Base-by-base conservation (phyloP, 2,797 vertebrate genomes). In the Odontamblyopus rebecca region DNA sequence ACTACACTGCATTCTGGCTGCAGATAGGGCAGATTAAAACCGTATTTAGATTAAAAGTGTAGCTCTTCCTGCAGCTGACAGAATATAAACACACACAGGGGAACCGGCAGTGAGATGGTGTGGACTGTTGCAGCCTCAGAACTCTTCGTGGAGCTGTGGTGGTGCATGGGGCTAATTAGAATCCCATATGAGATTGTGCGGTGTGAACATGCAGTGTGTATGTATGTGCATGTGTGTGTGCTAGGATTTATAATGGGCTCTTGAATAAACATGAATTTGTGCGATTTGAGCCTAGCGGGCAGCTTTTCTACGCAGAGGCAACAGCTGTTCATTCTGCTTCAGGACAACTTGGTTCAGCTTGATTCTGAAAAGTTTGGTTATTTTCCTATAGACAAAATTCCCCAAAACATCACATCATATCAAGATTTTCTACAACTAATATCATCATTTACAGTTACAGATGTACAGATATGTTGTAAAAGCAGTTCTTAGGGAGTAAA, bases 261-360 rank as follows among this genome's bases (percentile, higher is more conserved):
- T 68, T 82, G 85, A 84, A 83, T 82, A 74, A 85, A 85, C 73
- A 84, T 75, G 69, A 82, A 78, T 85, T 67, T 82, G 73, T 88
- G 74, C 61, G 65, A 77, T 83, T 82, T 71, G 35, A 70, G 61
- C 79, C 72, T 79, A 79, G 83, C 85, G 79, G 75, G 81, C 66
- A 78, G 74, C 67, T 57, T 59, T 62, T 74, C 29, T 75, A 64
- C 3, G 13, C 62, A 61, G 73, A 73, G 66, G 78, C 73, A 81
- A 62, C 83, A 84, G 79, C 79, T 88, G 78, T 84, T 77, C 69
- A 74, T 72, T 72, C 32, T 70, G 60, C 82, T 65, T 2, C 5
- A 74, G 56, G 73, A 83, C 79, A 82, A 80, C 73, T 78, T 74
- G 79, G 66, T 29, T 64, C 63, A 70, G 70, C 57, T 62, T 66